phyloP scores from a whole-genome alignment of 2,113 vertebrate genomes.

The Albula glossodonta region DNA sequence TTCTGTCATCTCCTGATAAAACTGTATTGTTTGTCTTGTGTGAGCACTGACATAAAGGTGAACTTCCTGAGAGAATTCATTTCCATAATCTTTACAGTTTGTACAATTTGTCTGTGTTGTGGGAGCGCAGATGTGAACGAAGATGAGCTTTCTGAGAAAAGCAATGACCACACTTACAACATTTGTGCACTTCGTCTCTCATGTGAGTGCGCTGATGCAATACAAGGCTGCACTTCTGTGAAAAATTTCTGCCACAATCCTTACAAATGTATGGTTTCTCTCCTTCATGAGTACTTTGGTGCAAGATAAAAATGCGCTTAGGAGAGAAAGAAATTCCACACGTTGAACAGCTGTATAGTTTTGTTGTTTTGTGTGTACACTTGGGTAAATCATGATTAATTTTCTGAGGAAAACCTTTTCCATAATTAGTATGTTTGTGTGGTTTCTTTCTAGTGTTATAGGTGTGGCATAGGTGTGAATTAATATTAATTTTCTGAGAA shows the following conservation, averaged over 20 bases:
- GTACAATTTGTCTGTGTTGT: not conserved
- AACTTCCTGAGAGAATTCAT: not conserved
- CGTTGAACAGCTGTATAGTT: too few relatives aligned
- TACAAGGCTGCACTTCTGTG: not conserved
- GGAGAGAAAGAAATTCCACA: too few relatives aligned
- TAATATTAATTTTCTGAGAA: too few relatives aligned
- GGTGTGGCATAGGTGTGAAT: too few relatives aligned
- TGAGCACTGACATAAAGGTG: not conserved
- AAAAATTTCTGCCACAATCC: not conserved
- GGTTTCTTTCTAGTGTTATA: too few relatives aligned
- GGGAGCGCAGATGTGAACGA: not conserved
- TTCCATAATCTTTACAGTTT: not conserved
- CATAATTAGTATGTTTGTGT: too few relatives aligned
- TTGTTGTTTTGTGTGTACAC: too few relatives aligned
- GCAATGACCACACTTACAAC: too few relatives aligned
- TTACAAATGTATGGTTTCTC: not conserved
- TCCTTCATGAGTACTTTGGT: too few relatives aligned
- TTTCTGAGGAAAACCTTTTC: too few relatives aligned
- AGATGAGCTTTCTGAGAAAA: not conserved
- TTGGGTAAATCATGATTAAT: too few relatives aligned
- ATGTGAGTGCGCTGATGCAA: not conserved
- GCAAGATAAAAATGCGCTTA: too few relatives aligned
- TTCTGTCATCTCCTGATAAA: not conserved
- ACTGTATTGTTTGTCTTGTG: not conserved
- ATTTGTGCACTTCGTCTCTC: not conserved